Conservation (phyloP, 92 coral and sea anemone species). For the Bergia puertoricense region DNA sequence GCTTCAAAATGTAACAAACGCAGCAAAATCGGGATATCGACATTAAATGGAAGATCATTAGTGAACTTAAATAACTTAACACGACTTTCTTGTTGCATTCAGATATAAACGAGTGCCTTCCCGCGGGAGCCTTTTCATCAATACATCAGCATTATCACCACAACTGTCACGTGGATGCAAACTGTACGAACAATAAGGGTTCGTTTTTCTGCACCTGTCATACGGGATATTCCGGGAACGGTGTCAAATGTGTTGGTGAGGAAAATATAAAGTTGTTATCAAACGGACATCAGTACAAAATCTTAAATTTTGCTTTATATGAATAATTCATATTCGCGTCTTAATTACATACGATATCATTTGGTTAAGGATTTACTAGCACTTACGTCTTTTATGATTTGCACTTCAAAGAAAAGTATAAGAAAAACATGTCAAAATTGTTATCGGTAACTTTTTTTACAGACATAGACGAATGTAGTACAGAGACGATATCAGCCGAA, state of each 20-base stretch:
- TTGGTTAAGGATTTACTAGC: neutral
- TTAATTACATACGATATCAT: too few species aligned
- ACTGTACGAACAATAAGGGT: slow-evolving; percentile 82
- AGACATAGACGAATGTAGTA: slow-evolving; percentile 31
- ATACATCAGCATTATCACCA: slow-evolving; percentile 10
- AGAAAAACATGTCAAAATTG: too few species aligned
- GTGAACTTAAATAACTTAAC: neutral
- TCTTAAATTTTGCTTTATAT: too few species aligned
- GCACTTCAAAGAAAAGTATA: neutral
- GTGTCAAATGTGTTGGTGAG: slow-evolving; percentile 68
- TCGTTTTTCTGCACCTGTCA: slow-evolving; percentile 77
- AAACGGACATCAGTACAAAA: neutral
- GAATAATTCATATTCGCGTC: too few species aligned
- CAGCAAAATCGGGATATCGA: neutral
- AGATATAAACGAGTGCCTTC: slow-evolving; percentile 66
- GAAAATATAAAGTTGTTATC: neutral
- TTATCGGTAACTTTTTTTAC: neutral
- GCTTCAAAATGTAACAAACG: neutral
- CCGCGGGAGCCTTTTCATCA: slow-evolving; percentile 5
- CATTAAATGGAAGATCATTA: neutral
- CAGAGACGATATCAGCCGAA: neutral
- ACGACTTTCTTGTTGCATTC: neutral
- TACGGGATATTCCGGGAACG: slow-evolving; percentile 64
- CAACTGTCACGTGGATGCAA: slow-evolving; percentile 78
- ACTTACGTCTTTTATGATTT: too few species aligned